A percentile compares a stretch with the other conserved stretches of the same genome.
Conservation (phyloP, 2,888 invertebrate genomes). For the Nasonovia ribisnigri region DNA sequence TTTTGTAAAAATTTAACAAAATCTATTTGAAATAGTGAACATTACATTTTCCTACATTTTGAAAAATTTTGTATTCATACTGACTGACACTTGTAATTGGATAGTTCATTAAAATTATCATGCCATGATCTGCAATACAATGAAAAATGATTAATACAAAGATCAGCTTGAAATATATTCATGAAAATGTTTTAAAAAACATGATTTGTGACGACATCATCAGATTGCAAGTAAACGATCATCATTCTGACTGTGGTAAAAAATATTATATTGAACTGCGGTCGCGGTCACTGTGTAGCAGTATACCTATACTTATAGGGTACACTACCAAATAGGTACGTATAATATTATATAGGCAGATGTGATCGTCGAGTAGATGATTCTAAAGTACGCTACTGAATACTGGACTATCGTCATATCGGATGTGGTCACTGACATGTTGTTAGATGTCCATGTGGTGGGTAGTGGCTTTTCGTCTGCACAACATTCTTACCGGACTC, state of each 20-base stretch:
- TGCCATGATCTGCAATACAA: not conserved
- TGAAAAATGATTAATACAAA: not conserved
- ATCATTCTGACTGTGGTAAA: not conserved
- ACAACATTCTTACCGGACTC: not conserved
- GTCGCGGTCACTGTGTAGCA: not conserved
- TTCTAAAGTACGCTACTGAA: no score
- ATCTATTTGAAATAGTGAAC: not conserved
- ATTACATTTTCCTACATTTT: not conserved
- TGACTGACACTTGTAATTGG: not conserved
- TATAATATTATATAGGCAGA: not conserved
- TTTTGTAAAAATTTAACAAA: not conserved
- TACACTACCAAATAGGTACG: not conserved
- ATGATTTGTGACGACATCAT: not conserved
- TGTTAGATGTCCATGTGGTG: not conserved
- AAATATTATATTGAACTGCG: not conserved
- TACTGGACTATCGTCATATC: no score
- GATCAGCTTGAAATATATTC: not conserved
- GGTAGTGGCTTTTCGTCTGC: not conserved
- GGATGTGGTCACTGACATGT: no score
- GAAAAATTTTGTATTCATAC: not conserved
- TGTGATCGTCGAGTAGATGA: not conserved
- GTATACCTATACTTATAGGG: not conserved
- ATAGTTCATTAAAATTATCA: not conserved
- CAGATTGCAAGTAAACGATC: not conserved
- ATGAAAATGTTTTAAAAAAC: not conserved